Percentiles rank a stretch among this genome's conserved stretches.
Evolutionary conservation across 2,113 vertebrate species (phyloP).

Genomic region (Apteryx owenii): DNA sequence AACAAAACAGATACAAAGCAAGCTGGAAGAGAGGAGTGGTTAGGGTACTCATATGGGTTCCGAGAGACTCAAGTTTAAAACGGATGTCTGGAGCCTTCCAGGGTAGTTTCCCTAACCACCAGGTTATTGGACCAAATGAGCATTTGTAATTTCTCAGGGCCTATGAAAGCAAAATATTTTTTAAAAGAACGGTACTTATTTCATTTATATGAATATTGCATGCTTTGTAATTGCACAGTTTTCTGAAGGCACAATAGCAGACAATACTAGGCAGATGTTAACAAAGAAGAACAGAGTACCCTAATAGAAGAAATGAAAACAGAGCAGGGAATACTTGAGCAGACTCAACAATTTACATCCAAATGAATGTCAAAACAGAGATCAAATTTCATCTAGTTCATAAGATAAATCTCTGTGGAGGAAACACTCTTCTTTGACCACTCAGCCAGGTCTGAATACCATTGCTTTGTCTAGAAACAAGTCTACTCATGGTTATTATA

Average conservation of each 20-base stretch:
- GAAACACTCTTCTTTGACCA: constrained; percentile 18
- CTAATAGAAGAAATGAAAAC: neutral
- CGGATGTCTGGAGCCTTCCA: neutral
- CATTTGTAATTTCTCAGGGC: neutral
- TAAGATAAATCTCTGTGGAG: neutral
- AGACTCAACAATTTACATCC: neutral
- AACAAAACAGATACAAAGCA: neutral
- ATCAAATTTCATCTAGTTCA: constrained; percentile 14
- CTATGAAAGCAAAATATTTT: neutral
- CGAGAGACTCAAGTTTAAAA: neutral
- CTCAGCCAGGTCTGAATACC: neutral
- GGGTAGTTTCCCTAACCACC: neutral
- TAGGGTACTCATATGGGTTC: neutral
- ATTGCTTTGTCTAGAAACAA: neutral
- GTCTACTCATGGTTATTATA: neutral
- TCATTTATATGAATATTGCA: neutral
- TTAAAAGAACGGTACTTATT: neutral
- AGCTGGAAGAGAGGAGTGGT: neutral
- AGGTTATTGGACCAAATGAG: neutral
- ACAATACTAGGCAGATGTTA: neutral
- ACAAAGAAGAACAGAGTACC: neutral
- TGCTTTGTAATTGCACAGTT: neutral
- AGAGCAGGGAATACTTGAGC: neutral
- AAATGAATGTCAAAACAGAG: neutral
- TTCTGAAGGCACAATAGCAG: neutral